A percentile compares a stretch with the other conserved stretches of the same genome.
Evolutionary conservation across 2,797 vertebrate genomes (phyloP).

Genomic region (Sebastes itinus): DNA sequence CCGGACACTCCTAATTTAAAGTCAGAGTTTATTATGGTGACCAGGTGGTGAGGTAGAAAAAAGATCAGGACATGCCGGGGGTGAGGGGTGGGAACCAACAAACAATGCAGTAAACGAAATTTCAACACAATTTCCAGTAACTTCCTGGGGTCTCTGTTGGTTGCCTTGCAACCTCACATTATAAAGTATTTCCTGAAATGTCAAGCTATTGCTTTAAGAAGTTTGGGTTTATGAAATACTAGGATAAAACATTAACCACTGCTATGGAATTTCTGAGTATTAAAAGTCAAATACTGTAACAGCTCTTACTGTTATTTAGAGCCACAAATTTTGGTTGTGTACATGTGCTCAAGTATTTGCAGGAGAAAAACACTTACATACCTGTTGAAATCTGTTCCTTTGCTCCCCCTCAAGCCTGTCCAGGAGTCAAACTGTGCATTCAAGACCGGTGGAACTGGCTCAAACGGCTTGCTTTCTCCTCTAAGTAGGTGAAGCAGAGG

Average conservation of each 20-base stretch:
- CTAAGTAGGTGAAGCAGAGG: slow-evolving; percentile 54
- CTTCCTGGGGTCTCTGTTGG: not conserved
- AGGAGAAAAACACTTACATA: not conserved
- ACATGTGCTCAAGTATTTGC: not conserved
- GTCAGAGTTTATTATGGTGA: not conserved
- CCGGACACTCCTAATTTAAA: rapidly evolving
- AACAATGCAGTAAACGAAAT: not conserved
- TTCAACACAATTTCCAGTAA: not conserved
- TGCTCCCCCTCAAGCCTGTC: not conserved
- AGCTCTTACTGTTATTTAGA: not conserved
- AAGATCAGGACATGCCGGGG: rapidly evolving
- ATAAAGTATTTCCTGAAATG: not conserved
- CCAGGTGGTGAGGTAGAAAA: not conserved
- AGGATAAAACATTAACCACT: not conserved
- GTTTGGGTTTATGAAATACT: not conserved
- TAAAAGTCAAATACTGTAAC: not conserved
- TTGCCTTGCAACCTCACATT: not conserved
- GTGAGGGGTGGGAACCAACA: not conserved
- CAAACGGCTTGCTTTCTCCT: slow-evolving; percentile 44
- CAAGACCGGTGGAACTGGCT: not conserved
- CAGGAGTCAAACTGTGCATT: not conserved
- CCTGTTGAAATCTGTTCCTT: not conserved
- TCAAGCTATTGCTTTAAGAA: not conserved
- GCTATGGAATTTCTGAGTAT: not conserved
- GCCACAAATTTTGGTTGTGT: not conserved